Conservation (phyloP, 2,888 invertebrate genomes). For the Folsomia candida region DNA sequence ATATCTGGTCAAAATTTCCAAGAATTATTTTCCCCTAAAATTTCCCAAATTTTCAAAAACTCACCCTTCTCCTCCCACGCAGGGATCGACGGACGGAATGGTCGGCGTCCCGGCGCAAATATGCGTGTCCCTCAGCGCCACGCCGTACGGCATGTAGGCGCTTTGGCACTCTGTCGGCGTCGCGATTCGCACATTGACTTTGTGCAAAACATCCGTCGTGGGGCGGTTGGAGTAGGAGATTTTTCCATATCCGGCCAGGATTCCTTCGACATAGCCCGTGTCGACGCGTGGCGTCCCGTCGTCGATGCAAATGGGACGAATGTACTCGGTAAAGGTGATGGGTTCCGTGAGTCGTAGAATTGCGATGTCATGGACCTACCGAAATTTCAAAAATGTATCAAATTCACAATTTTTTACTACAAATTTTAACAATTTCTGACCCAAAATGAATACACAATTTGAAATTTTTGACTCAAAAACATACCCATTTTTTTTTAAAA, state of each 20-base stretch:
- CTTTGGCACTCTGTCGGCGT: constrained; percentile 71
- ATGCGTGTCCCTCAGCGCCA: constrained; percentile 29
- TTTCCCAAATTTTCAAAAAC: too few species aligned
- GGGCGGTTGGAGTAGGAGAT: constrained; percentile 65
- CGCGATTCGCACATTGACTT: constrained; percentile 82
- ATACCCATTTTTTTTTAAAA: too few species aligned
- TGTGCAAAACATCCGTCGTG: constrained; percentile 76
- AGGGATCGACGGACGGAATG: constrained; percentile 25
- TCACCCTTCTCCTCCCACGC: too few species aligned
- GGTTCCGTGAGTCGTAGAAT: constrained; percentile 55
- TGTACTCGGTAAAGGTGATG: constrained; percentile 67
- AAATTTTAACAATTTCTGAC: too few species aligned
- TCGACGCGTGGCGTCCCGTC: constrained; percentile 48
- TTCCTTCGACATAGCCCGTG: constrained; percentile 35
- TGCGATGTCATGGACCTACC: constrained; percentile 33
- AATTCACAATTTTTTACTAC: not conserved
- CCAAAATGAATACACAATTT: not conserved
- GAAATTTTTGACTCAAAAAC: too few species aligned
- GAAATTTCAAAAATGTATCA: constrained; percentile 6
- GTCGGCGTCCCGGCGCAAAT: constrained; percentile 36
- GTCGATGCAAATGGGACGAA: constrained; percentile 77
- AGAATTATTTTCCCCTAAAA: too few species aligned
- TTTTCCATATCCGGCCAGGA: constrained; percentile 40
- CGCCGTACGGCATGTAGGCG: constrained; percentile 55
- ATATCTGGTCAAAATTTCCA: too few species aligned